Conservation (phyloP, 2,797 vertebrate species). For the Silurus lanzhouensis region DNA sequence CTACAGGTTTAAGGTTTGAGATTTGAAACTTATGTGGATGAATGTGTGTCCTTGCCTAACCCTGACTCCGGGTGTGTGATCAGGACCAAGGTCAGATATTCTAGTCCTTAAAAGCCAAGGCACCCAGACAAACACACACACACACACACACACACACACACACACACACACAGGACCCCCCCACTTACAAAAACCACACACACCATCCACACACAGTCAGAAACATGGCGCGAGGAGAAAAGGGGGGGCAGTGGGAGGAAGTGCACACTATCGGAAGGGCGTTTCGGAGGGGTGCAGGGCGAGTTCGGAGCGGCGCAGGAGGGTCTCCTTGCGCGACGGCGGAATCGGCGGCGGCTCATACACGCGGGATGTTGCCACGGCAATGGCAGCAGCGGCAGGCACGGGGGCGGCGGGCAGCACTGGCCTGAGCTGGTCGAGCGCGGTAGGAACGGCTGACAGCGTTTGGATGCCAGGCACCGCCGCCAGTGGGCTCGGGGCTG, state of each 20-base stretch:
- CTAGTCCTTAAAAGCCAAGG: slow-evolving; percentile 61
- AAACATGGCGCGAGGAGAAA: slow-evolving; percentile 64
- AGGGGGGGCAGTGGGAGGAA: slow-evolving; percentile 56
- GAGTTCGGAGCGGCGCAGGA: slow-evolving; percentile 84
- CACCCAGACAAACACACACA: slow-evolving; percentile 49
- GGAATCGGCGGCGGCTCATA: slow-evolving; percentile 81
- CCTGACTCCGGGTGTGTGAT: slow-evolving; percentile 52
- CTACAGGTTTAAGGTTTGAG: slow-evolving; percentile 41
- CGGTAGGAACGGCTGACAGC: slow-evolving; percentile 58
- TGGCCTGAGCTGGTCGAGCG: slow-evolving; percentile 79
- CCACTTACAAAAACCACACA: slow-evolving; percentile 52
- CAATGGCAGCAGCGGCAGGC: slow-evolving; percentile 67
- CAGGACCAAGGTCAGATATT: slow-evolving; percentile 71
- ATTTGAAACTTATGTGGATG: slow-evolving; percentile 41
- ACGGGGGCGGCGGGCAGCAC: slow-evolving; percentile 75
- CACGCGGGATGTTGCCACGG: slow-evolving; percentile 74
- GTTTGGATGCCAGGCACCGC: slow-evolving; percentile 65
- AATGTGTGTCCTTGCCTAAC: slow-evolving; percentile 42
- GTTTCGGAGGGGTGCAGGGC: slow-evolving; percentile 84
- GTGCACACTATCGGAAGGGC: slow-evolving; percentile 80
- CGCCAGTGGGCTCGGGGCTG: slow-evolving; percentile 60
- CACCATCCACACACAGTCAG: slow-evolving; percentile 43
- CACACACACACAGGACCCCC: slow-evolving; percentile 24
- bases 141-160: slow-evolving; percentile 32
- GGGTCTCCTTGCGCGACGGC: slow-evolving; percentile 82